phyloP scores from a whole-genome alignment of 37 sponge, comb jelly and placozoan species.

The Spongilla lacustris region DNA sequence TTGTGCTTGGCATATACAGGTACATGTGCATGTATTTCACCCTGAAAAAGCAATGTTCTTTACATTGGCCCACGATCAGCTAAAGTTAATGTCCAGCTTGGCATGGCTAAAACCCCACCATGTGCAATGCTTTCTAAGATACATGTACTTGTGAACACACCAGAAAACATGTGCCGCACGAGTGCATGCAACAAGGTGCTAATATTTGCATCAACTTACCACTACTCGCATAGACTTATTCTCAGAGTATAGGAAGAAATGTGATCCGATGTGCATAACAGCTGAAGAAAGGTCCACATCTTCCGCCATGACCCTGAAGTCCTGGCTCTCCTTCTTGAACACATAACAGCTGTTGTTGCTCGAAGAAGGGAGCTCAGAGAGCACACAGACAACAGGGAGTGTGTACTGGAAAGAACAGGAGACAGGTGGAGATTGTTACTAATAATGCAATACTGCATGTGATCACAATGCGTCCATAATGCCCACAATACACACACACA shows the following conservation, averaged over 20 bases:
- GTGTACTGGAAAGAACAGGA: not conserved
- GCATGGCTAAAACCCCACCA: no score
- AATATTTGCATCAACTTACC: not conserved
- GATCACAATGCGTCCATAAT: not conserved
- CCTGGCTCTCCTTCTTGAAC: not conserved
- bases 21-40: no score
- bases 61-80: no score
- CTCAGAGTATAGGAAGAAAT: not conserved
- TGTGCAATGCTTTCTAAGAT: no score
- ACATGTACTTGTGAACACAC: no score
- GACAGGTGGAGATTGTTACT: not conserved
- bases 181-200: no score
- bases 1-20: no score
- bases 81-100: no score
- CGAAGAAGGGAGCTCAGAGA: not conserved
- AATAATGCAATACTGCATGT: not conserved
- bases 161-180: no score
- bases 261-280: not conserved
- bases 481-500: not conserved
- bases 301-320: not conserved
- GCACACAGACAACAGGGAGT: not conserved
- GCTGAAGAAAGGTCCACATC: not conserved
- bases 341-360: not conserved
- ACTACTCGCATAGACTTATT: not conserved
- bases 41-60: no score